Conservation (phyloP, 2,888 invertebrate species). For the Meta bourneti region DNA sequence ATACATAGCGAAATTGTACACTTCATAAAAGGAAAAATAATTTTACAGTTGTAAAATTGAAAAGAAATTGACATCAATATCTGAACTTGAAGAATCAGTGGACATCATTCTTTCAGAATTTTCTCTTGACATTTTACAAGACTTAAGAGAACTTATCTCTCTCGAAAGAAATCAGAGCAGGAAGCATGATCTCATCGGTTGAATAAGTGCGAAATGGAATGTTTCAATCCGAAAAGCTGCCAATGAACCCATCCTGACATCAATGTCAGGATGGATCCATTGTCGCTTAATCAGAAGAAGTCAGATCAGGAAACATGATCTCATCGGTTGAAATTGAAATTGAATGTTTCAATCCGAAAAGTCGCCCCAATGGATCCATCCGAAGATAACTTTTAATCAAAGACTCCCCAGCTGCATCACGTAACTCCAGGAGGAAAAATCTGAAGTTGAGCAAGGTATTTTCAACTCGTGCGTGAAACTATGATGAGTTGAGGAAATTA, state of each 20-base stretch:
- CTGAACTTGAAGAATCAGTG: too few species aligned
- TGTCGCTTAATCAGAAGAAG: neutral
- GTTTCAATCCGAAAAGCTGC: neutral
- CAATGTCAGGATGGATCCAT: neutral
- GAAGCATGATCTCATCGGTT: neutral
- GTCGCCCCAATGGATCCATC: slow-evolving; percentile 2
- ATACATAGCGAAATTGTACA: too few species aligned
- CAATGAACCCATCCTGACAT: neutral
- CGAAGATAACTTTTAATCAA: slow-evolving; percentile 47
- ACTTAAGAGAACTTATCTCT: too few species aligned
- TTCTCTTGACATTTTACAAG: too few species aligned
- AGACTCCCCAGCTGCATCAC: slow-evolving; percentile 28
- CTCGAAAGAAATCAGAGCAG: neutral
- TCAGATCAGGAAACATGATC: neutral
- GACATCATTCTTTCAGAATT: too few species aligned
- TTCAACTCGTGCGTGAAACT: slow-evolving; percentile 62
- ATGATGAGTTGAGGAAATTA: slow-evolving; percentile 61
- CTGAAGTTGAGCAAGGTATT: slow-evolving; percentile 10
- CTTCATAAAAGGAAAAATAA: too few species aligned
- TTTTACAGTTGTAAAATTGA: too few species aligned
- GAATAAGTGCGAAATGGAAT: too few species aligned
- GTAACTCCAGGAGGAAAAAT: slow-evolving; percentile 11
- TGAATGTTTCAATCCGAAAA: slow-evolving; percentile 24
- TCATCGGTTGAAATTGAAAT: neutral
- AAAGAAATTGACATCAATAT: too few species aligned